Conservation (phyloP, 2,113 vertebrate species). For the Galeopterus variegatus region DNA sequence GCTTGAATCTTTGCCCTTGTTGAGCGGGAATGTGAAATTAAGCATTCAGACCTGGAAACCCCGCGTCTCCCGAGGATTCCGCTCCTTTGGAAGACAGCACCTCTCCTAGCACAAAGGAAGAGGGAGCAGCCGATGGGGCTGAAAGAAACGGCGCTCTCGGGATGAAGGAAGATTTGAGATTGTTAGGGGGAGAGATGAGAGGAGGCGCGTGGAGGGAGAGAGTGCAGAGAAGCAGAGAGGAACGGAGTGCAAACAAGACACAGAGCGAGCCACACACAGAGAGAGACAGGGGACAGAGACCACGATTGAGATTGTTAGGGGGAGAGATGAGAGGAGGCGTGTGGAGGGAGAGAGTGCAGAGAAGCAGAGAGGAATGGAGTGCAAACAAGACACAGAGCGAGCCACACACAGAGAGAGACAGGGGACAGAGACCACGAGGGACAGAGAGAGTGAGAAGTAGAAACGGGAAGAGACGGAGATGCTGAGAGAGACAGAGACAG, state of each 20-base stretch:
- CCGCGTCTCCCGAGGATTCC: conserved; percentile 71
- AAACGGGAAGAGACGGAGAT: no score
- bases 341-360: conserved; percentile 52
- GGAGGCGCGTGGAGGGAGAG: conserved; percentile 48
- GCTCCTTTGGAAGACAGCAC: conserved; percentile 85
- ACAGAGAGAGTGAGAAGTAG: background rate
- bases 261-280: conserved; percentile 16
- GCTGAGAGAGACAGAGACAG: background rate
- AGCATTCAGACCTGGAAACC: conserved; percentile 87
- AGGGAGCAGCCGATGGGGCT: conserved; percentile 64
- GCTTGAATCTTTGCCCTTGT: conserved; percentile 84
- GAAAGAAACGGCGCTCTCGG: conserved; percentile 82
- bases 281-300: background rate
- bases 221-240: conserved; percentile 61
- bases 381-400: conserved; percentile 50
- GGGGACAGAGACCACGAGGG: background rate
- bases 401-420: background rate
- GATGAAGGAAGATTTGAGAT: conserved; percentile 79
- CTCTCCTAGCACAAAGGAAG: conserved; percentile 83
- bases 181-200: conserved; percentile 54
- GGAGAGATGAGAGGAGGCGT: conserved; percentile 64
- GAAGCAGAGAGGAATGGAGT: conserved; percentile 66
- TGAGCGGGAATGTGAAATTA: conserved; percentile 85
- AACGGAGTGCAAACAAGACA: conserved; percentile 53
- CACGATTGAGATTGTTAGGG: background rate